Evolutionary conservation across 2,113 vertebrate genomes (phyloP).

Genomic region (Reinhardtius hippoglossoides): DNA sequence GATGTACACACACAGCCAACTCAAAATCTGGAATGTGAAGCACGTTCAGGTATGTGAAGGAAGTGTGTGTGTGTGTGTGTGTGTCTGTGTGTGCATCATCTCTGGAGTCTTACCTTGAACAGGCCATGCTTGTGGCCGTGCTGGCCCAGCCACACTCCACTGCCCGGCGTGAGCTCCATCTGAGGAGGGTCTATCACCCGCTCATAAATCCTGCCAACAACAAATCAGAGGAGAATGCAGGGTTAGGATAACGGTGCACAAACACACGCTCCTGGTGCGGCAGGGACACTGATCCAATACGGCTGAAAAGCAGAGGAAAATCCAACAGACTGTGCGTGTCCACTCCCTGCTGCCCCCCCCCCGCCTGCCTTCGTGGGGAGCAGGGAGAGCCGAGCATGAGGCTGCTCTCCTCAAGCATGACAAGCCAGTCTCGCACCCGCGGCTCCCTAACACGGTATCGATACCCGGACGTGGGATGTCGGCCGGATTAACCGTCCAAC

Average conservation of each 20-base stretch:
- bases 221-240: slow-evolving; percentile 38
- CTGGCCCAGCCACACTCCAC: slow-evolving; percentile 94
- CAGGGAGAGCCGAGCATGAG: slow-evolving; percentile 27
- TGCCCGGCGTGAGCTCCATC: slow-evolving; percentile 89
- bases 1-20: not conserved
- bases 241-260: slow-evolving; percentile 36
- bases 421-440: slow-evolving; percentile 49
- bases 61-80: not conserved
- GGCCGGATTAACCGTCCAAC: slow-evolving; percentile 58
- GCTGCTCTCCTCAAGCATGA: slow-evolving; percentile 65
- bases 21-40: slow-evolving; percentile 29
- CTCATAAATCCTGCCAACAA: slow-evolving; percentile 91
- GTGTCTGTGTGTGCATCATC: not conserved
- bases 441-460: slow-evolving; percentile 53
- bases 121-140: slow-evolving; percentile 93
- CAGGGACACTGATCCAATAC: slow-evolving; percentile 53
- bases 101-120: slow-evolving; percentile 90
- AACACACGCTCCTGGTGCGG: slow-evolving; percentile 22
- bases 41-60: slow-evolving; percentile 2
- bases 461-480: slow-evolving; percentile 54
- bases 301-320: slow-evolving; percentile 43
- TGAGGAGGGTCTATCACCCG: slow-evolving; percentile 93
- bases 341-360: slow-evolving; percentile 4
- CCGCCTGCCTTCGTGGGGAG: slow-evolving; percentile 30
- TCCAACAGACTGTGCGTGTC: slow-evolving; percentile 34